phyloP scores from a whole-genome alignment of 2,888 invertebrate species.

The Nomada hirtipes region DNA sequence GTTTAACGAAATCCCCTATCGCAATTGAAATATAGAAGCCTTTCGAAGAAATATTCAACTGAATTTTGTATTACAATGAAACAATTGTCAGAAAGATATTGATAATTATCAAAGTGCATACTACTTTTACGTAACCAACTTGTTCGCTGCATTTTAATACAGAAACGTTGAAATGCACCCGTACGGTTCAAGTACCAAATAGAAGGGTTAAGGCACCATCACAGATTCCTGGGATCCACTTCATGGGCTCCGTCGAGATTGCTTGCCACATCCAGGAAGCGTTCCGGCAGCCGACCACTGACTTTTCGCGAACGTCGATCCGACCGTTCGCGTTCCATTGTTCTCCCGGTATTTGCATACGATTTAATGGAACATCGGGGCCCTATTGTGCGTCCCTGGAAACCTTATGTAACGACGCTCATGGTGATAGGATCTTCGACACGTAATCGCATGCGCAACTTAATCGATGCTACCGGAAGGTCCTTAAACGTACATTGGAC shows the following conservation, averaged over 20 bases:
- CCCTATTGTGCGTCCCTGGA: conserved; percentile 72
- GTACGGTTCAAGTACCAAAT: conserved; percentile 2
- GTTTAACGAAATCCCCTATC: no score
- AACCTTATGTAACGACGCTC: conserved; percentile 75
- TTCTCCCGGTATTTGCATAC: conserved; percentile 75
- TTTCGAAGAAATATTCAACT: no score
- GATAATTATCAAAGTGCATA: no score
- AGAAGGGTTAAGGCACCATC: conserved; percentile 31
- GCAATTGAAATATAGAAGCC: no score
- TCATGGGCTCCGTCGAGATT: conserved; percentile 38
- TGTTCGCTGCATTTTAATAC: not conserved
- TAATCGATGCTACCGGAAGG: conserved; percentile 62
- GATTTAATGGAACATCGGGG: conserved; percentile 77
- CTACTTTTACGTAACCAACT: no score
- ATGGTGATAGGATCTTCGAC: conserved; percentile 69
- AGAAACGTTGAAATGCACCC: no score
- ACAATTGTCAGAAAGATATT: not conserved
- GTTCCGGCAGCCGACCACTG: conserved; percentile 66
- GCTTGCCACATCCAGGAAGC: conserved; percentile 70
- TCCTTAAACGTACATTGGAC: conserved; percentile 38
- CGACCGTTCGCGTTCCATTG: conserved; percentile 75
- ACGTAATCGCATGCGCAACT: conserved; percentile 69
- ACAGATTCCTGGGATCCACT: conserved; percentile 33
- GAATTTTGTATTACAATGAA: not conserved
- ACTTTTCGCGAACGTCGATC: conserved; percentile 74